phyloP scores from a whole-genome alignment of 2,888 invertebrate species.

The Troides helena region DNA sequence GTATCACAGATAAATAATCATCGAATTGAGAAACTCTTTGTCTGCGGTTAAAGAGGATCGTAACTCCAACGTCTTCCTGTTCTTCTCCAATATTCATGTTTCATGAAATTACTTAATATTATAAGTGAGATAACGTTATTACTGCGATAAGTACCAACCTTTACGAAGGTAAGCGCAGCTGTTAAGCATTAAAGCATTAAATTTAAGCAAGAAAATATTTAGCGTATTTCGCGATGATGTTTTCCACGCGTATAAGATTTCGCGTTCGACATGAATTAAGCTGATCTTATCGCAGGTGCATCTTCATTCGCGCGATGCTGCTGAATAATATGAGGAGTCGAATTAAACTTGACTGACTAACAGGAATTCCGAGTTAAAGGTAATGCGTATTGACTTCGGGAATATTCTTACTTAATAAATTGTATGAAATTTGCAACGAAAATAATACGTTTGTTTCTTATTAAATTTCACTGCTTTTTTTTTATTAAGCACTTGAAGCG shows the following conservation, averaged over 20 bases:
- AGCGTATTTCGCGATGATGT: constrained; percentile 37
- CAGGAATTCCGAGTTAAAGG: constrained; percentile 46
- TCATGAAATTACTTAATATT: too few relatives aligned
- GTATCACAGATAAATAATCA: too few relatives aligned
- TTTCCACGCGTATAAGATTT: constrained; percentile 65
- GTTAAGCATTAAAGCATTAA: constrained; percentile 27
- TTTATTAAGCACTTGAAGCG: too few relatives aligned
- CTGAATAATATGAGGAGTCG: constrained; percentile 46
- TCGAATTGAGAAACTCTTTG: too few relatives aligned
- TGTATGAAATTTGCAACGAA: background rate
- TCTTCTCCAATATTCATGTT: too few relatives aligned
- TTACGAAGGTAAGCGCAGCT: constrained; percentile 16
- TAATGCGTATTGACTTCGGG: constrained; percentile 40
- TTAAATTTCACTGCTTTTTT: background rate
- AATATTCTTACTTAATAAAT: constrained; percentile 15
- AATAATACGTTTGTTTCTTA: background rate
- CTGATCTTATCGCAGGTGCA: constrained; percentile 55
- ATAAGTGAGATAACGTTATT: background rate
- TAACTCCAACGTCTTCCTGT: too few relatives aligned
- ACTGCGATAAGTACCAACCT: constrained; percentile 11
- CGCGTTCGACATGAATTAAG: constrained; percentile 57
- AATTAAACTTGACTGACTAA: constrained; percentile 47
- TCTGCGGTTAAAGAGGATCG: too few relatives aligned
- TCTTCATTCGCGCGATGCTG: constrained; percentile 52
- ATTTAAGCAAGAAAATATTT: constrained; percentile 29